Conservation (phyloP, 2,888 invertebrate genomes). For the Epicampocera succincta region DNA sequence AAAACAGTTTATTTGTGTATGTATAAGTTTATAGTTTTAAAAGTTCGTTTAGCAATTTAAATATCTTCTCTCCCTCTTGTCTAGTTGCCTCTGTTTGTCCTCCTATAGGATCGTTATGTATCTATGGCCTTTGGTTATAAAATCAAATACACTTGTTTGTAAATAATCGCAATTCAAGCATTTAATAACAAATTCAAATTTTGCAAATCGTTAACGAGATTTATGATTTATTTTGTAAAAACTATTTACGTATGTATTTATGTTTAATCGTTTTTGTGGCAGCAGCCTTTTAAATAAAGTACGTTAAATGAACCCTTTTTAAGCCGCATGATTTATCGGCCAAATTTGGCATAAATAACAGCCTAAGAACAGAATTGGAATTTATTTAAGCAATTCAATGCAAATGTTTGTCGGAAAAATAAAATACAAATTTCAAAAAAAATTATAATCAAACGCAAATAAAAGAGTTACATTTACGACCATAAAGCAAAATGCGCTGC, state of each 20-base stretch:
- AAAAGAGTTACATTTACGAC: background rate
- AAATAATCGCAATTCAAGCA: conserved; percentile 65
- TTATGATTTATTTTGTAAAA: conserved; percentile 68
- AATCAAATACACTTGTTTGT: conserved; percentile 66
- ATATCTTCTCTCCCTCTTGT: background rate
- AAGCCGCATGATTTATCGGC: conserved; percentile 62
- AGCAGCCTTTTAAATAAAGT: conserved; percentile 23
- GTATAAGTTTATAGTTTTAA: no score
- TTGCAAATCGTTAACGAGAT: conserved; percentile 70
- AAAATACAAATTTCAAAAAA: background rate
- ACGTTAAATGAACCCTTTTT: conserved; percentile 42
- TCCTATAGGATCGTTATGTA: conserved; percentile 40
- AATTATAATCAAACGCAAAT: conserved; percentile 21
- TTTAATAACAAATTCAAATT: conserved; percentile 69
- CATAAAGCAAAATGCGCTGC: conserved; percentile 25
- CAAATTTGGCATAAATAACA: conserved; percentile 62
- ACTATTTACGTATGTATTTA: conserved; percentile 51
- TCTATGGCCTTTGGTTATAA: conserved; percentile 55
- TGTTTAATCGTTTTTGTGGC: conserved; percentile 24
- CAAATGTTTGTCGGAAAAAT: conserved; percentile 38
- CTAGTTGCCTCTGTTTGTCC: conserved; percentile 5
- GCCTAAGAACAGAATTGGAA: conserved; percentile 43
- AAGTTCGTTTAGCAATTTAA: no score
- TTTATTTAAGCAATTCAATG: conserved; percentile 60
- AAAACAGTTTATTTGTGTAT: no score